Evolutionary conservation across 2,888 invertebrate genomes (phyloP), one percentile per base, ranked within the genome.

Genomic region (Pelosia muscerda): DNA sequence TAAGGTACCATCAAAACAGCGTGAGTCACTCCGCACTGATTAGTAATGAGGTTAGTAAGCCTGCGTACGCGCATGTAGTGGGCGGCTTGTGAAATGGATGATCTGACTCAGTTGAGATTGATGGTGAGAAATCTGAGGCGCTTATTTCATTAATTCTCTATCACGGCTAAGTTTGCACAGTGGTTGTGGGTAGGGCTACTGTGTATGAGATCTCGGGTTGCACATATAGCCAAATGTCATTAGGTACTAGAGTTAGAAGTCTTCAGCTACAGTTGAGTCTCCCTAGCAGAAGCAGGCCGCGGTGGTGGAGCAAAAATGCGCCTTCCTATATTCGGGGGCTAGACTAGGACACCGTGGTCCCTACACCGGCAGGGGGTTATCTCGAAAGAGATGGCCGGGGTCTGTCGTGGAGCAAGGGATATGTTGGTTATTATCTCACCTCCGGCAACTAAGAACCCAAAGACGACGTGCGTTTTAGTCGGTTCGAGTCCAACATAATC

Each of bases 11-110:
- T 59, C 58, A 59, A 67, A 34, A 38, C 31, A 26, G 59, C 54
- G 38, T 74, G 81, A 79, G 70, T 79, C 78, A 79, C 56, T 59
- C 9, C 69, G 65, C 65, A 58, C 69, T 66, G 81, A 73, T 80
- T 71, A 69, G 65, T 64, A 63, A 69, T 68, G 71, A 72, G 81
- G 76, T 79, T 78, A 76, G 71, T 71, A 68, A 76, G 76, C 71
- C 69, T 70, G 78, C 71, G 66, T 69, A 49, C 31, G 65, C 59
- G 58, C 57, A 53, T 55, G 54, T 54, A 53, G 79, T 79, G 67
- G 79, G 81, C 61, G 81, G n/a, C n/a, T 81, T 79, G 77, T 73
- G 79, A 74, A 79, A 79, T 68, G 53, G 79, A 79, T 79, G 79
- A 69, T 68, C 68, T 79, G 79, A 81, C 79, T 76, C 81, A 78